Base-by-base conservation (phyloP, 1,140 invertebrate genomes). In the Saccostrea glomerata region DNA sequence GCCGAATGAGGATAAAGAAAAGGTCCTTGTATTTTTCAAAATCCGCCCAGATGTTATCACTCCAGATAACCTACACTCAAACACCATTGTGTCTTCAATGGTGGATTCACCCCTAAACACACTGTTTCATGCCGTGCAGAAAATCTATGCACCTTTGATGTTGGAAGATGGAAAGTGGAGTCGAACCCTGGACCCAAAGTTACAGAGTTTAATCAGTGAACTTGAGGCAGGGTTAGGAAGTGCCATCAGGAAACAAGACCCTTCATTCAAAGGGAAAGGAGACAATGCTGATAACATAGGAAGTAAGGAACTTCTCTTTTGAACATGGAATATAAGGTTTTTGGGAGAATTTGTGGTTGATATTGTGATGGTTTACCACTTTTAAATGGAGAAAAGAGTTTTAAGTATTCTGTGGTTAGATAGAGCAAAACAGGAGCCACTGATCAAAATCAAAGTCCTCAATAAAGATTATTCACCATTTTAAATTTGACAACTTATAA, bases 21-120 rank as follows among this genome's bases (percentile, higher is more conserved):
- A 95, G 83, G 93, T 95, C 3, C 92, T 96, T 84, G 95, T 96
- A 0, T 96, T 96, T 92, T 96, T 96, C 92, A 96, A 96, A 92
- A 92, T 95, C 7, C 92, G 93, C 30, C 95, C 96, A 25, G 95
- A 96, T 60, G 94, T 95, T 3, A 95, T 96, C 47, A 96, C 96
- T 9, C 94, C 94, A 23, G 95, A 96, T 82, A 96, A 96, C 89
- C 89, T 96, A 6, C 94, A 96, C 86, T 93, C 92, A 7, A 95
- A 95, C 90, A 92, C 96, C 30, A 95, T 95, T 89, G 94, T 96
- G 0, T 96, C 96, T 1, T 96, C 96, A 4, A 96, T 96, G 94
- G 87, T 96, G 7, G 96, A 96, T 86, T 96, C 96, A 9, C 96
- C 96, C 7, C 90, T 96, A 0, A 95, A 92, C 86, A 94, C 96